These are phyloP conservation scores for Zaprionus obscuricornis DNA, from an alignment of 2,888 invertebrate genomes.

Conservation along the genomic window DNA sequence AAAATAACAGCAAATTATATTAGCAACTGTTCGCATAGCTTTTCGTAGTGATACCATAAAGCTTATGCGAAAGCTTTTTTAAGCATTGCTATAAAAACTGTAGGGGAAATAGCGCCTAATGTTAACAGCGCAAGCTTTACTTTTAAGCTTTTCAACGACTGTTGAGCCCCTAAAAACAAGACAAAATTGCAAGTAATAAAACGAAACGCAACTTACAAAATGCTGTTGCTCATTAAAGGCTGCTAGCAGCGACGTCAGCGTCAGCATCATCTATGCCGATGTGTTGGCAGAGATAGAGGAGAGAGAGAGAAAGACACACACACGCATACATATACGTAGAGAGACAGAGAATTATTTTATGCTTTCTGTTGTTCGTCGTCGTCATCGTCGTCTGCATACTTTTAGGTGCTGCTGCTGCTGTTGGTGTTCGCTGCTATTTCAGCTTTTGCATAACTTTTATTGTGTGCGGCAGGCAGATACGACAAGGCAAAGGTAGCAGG, in stretches of 20 bases:
- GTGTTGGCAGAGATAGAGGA: neutral
- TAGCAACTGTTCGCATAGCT: constrained; percentile 20
- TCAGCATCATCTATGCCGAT: too few species aligned
- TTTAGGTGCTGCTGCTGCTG: constrained; percentile 56
- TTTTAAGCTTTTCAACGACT: constrained; percentile 27
- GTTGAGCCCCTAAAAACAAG: constrained; percentile 29
- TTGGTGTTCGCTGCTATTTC: constrained; percentile 58
- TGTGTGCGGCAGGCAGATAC: constrained; percentile 45
- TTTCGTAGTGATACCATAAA: neutral
- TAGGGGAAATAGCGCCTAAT: constrained; percentile 37
- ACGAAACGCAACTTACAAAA: constrained; percentile 34
- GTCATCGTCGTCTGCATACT: constrained; percentile 70
- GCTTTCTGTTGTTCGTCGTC: constrained; percentile 17
- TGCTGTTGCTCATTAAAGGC: constrained; percentile 43
- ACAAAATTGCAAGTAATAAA: constrained; percentile 20
- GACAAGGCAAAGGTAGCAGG: constrained; percentile 12
- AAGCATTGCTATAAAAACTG: constrained; percentile 13
- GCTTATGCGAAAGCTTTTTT: constrained; percentile 13
- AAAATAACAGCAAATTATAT: too few species aligned
- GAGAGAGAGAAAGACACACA: too few species aligned
- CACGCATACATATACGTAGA: neutral
- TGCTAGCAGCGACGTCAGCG: constrained; percentile 19
- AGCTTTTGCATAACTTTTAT: constrained; percentile 75
- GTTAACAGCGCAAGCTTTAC: too few species aligned
- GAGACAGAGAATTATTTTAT: constrained; percentile 1